Base-by-base conservation (phyloP, 2,888 invertebrate genomes). In the Drosophila stalkeri region DNA sequence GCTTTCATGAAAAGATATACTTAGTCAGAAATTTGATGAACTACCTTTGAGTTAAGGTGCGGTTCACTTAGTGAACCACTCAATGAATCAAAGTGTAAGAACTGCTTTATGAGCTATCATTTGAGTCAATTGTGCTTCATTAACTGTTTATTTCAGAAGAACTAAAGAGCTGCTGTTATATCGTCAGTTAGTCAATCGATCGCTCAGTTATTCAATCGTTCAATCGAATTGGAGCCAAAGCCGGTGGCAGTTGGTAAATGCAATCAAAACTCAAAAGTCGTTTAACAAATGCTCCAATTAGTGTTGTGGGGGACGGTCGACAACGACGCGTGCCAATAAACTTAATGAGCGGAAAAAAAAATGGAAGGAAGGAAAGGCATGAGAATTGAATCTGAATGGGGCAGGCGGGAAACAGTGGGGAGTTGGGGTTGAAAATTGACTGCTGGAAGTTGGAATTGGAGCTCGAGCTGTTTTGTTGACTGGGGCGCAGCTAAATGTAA, bases 221-320 rank as follows among this genome's bases (percentile, higher is more conserved):
- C 54, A 57, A 72, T 65, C 59, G 6, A 3, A n/a, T 54, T 72
- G 77, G 46, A 56, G 20, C 54, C 5, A 37, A 73, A 35, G 62
- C 55, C 62, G 35, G 54, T 61, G 67, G 57, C 57, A 75, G 33
- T 75, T 62, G 64, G 41, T 16, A 47, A 68, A 59, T 63, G 64
- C 79, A 78, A 67, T 71, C 71, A 61, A 71, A 59, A 37, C 66
- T 47, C 41, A 64, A 66, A 60, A 74, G 52, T 69, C 60, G 64
- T 66, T 69, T 69, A 82, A 71, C 74, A 80, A 80, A 82, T 64
- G 75, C 64, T 81, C 77, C 80, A 81, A 81, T 81, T 82, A 82
- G 65, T 47, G 39, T 55, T 72, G 80, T 62, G 68, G 74, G 77
- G 63, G 64, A 52, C 44, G 44, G 18, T 8, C 31, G 43, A 31